Base-by-base conservation (phyloP, 2,113 vertebrate species). In the Xiphophorus maculatus region DNA sequence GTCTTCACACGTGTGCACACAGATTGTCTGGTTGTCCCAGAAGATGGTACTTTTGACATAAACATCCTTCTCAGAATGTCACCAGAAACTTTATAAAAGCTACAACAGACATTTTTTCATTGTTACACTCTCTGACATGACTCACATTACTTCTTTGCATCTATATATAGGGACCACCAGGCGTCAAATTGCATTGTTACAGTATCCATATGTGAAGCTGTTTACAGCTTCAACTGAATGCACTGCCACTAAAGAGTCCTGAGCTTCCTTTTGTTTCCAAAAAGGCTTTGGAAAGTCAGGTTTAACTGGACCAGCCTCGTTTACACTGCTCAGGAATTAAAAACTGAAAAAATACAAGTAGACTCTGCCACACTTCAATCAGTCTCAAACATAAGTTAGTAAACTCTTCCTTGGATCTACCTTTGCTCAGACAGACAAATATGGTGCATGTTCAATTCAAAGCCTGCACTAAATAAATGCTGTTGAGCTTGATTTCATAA, bases 221-320 rank as follows among this genome's bases (percentile, higher is more conserved):
- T 67, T 76, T 83, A 88, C 88, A 91, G 85, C 88, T 89, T 80
- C 85, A 81, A 84, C 73, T 63, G 66, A 91, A 91, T 72, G 80
- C 91, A 91, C 90, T 90, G 88, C 87, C 89, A 87, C 74, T 69
- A 3, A 78, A 88, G 15, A 64, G 33, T 63, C 63, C 74, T 63
- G 69, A 64, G 63, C 72, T 76, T 74, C 40, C 33, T 74, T 76
- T 79, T 48, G 64, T 84, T 84, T 83, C 83, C 80, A 63, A 27
- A 69, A 71, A 51, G 64, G 72, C 69, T 25, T 63, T 71, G 84
- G 17, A 84, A 82, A 83, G 25, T 84, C 81, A 82, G 77, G 79
- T 85, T 81, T 61, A 78, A 69, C 66, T 10, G 22, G 74, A 84
- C 70, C 63, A 17, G 5, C 76, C 71, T 81, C 81, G 69, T 84